phyloP scores from a whole-genome alignment of 1,140 invertebrate genomes.

The Heliconius congener region DNA sequence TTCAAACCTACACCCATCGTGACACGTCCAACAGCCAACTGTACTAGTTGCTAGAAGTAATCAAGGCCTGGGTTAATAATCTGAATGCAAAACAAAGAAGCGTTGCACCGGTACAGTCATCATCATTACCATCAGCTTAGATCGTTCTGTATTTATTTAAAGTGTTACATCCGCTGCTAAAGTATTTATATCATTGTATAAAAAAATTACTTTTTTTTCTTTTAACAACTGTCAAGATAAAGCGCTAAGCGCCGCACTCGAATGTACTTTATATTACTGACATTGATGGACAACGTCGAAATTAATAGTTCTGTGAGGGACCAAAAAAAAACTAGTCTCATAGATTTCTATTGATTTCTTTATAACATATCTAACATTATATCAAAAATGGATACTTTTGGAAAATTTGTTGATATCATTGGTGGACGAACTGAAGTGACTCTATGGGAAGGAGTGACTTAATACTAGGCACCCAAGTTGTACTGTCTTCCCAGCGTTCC shows the following conservation, averaged over 20 bases:
- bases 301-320: constrained; percentile 32
- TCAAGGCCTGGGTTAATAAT: constrained; percentile 19
- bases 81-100: constrained; percentile 9
- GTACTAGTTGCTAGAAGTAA: not conserved
- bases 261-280: constrained; percentile 37
- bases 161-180: constrained; percentile 50
- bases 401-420: no score
- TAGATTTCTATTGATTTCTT: not conserved
- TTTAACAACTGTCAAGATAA: constrained; percentile 32
- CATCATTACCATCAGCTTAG: constrained; percentile 50
- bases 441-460: no score
- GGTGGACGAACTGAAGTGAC: no score
- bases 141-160: constrained; percentile 45
- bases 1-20: no score
- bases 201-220: constrained; percentile 29
- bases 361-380: not conserved
- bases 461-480: no score
- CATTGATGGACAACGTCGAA: constrained; percentile 45
- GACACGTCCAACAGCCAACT: not conserved
- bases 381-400: not conserved
- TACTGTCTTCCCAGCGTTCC: no score
- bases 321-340: not conserved
- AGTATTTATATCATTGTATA: constrained; percentile 45
- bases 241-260: constrained; percentile 20
- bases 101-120: constrained; percentile 38